phyloP scores from a whole-genome alignment of 2,888 invertebrate species.

The Hecatera dysodea region DNA sequence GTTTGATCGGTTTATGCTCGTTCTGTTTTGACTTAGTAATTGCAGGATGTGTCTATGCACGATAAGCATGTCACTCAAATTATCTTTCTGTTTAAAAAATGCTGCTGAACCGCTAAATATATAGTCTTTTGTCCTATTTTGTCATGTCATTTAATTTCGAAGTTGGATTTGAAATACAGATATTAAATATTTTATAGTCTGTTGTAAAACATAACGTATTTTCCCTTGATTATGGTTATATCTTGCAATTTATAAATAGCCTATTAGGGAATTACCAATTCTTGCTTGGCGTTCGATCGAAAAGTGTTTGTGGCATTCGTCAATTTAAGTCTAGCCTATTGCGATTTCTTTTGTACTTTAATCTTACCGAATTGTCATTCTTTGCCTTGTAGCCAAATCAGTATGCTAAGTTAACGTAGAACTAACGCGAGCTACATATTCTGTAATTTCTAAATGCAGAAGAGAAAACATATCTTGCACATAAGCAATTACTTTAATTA shows the following conservation, averaged over 20 bases:
- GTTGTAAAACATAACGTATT: background rate
- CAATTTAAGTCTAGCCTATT: background rate
- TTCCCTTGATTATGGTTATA: background rate
- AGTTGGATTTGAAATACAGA: background rate
- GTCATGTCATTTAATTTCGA: background rate
- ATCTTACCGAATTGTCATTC: background rate
- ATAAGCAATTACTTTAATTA: slow-evolving; percentile 23
- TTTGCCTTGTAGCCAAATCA: background rate
- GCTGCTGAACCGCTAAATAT: background rate
- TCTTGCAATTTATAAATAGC: background rate
- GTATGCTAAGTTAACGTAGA: background rate
- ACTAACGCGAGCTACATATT: background rate
- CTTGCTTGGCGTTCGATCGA: background rate
- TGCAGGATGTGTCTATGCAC: slow-evolving; percentile 8
- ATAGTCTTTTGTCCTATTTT: background rate
- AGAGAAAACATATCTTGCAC: slow-evolving; percentile 22
- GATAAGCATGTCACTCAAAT: slow-evolving; percentile 9
- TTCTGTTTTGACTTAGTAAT: slow-evolving; percentile 14
- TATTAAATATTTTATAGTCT: background rate
- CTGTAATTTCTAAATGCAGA: background rate
- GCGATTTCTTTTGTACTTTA: background rate
- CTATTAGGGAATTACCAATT: background rate
- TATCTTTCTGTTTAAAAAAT: slow-evolving; percentile 13
- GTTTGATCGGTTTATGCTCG: slow-evolving; percentile 24
- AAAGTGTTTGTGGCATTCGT: background rate